These are phyloP conservation scores for Ips nitidus DNA, from an alignment of 1,140 invertebrate genomes.

Conservation along the genomic window DNA sequence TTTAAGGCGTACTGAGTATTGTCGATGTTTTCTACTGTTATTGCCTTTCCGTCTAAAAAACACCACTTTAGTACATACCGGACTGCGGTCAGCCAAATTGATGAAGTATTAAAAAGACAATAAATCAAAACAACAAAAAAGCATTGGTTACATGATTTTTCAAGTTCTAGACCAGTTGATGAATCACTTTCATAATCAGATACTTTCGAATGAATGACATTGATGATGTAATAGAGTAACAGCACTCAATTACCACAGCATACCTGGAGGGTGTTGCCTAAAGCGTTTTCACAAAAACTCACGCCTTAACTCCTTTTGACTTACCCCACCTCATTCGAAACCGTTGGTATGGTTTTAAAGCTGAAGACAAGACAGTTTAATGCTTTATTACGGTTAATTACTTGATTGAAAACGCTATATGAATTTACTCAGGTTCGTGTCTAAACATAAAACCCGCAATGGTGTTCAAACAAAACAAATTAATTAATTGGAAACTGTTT, in stretches of 20 bases:
- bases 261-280: conserved; percentile 6
- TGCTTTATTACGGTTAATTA: neutral
- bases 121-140: neutral
- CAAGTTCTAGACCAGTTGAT: neutral
- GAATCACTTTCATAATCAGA: neutral
- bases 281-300: conserved; percentile 24
- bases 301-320: conserved; percentile 16
- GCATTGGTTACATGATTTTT: neutral
- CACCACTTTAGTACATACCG: neutral
- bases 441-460: neutral
- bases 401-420: neutral
- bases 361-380: conserved; percentile 11
- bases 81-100: neutral
- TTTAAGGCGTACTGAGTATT: conserved; percentile 69
- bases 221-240: neutral
- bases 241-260: neutral
- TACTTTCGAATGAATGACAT: too few species aligned
- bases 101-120: neutral
- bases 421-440: neutral
- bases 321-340: conserved; percentile 27
- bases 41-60: conserved; percentile 31
- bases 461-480: neutral
- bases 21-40: conserved; percentile 65
- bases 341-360: conserved; percentile 12
- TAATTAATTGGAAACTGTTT: neutral